Evolutionary conservation across 1,140 invertebrate species (phyloP).

Genomic region (Lerema accius): DNA sequence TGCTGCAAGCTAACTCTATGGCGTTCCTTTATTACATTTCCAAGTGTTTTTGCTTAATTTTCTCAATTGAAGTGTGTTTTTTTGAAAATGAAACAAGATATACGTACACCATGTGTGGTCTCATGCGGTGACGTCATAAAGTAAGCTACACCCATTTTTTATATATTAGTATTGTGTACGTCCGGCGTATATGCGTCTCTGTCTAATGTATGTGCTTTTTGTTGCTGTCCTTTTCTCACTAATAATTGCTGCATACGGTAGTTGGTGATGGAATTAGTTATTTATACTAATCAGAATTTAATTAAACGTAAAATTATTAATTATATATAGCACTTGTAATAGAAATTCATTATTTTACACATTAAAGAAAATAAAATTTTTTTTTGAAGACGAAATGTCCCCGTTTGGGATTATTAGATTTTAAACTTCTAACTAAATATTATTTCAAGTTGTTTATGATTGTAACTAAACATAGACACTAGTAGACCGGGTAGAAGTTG

Average conservation of each 20-base stretch:
- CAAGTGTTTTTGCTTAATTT: not conserved
- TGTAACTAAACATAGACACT: too few species aligned
- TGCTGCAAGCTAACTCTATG: not conserved
- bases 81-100: conserved; percentile 39
- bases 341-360: too few species aligned
- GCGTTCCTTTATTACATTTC: not conserved
- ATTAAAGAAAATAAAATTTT: too few species aligned
- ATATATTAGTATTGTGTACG: conserved; percentile 28
- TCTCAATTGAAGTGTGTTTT: conserved; percentile 12
- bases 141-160: conserved; percentile 37
- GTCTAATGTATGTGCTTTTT: conserved; percentile 25
- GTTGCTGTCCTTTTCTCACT: conserved; percentile 15
- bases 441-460: too few species aligned
- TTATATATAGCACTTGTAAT: too few species aligned
- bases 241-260: conserved; percentile 1
- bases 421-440: too few species aligned
- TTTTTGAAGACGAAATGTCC: too few species aligned
- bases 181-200: conserved; percentile 11
- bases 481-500: too few species aligned
- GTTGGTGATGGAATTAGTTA: not conserved
- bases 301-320: too few species aligned
- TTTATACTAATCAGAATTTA: too few species aligned
- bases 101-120: conserved; percentile 22
- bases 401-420: too few species aligned
- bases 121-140: conserved; percentile 34